phyloP scores from a whole-genome alignment of 1,140 invertebrate genomes.

The Wiebesia pumilae region DNA sequence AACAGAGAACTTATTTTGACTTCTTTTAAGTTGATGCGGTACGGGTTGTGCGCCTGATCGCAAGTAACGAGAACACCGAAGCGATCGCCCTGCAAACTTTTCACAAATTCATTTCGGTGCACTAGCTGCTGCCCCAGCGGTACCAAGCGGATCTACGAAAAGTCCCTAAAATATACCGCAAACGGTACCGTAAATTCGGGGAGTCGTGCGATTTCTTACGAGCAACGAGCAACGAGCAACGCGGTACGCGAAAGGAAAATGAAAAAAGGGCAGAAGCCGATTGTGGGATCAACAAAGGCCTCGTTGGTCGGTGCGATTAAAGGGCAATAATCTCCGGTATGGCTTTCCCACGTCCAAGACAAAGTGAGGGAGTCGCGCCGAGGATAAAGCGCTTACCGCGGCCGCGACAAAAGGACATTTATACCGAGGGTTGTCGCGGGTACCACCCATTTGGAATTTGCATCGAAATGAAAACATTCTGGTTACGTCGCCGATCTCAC shows the following conservation, averaged over 20 bases:
- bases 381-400: not conserved
- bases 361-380: not conserved
- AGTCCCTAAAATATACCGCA: too few relatives aligned
- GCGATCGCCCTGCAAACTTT: too few relatives aligned
- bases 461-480: conserved; percentile 69
- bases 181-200: not conserved
- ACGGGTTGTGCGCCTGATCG: too few relatives aligned
- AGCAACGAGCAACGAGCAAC: not conserved
- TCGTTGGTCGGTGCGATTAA: not conserved
- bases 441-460: conserved; percentile 57
- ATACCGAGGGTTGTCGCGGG: not conserved
- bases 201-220: not conserved
- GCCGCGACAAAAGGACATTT: conserved; percentile 33
- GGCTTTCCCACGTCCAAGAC: not conserved
- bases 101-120: too few relatives aligned
- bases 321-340: not conserved
- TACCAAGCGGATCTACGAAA: too few relatives aligned
- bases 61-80: too few relatives aligned
- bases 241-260: not conserved
- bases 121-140: too few relatives aligned
- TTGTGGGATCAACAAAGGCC: not conserved
- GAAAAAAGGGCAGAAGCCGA: not conserved
- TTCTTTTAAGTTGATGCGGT: too few relatives aligned
- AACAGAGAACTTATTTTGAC: too few relatives aligned
- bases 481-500: conserved; percentile 59